These are phyloP conservation scores for Oscheius myriophilus DNA, from an alignment of 2,888 invertebrate genomes.

Conservation along the genomic window DNA sequence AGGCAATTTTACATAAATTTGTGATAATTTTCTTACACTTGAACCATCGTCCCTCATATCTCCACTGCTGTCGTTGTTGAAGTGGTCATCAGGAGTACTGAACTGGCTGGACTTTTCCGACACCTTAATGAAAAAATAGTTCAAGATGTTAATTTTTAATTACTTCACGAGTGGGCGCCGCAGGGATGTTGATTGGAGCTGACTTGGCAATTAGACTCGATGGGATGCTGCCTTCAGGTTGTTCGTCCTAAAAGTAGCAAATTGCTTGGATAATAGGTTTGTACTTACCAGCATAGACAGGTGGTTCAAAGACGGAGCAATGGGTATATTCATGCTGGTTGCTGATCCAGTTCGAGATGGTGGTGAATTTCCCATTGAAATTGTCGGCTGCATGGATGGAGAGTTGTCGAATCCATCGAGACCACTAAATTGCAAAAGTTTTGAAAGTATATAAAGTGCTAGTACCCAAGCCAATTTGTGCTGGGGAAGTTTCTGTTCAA, in stretches of 20 bases:
- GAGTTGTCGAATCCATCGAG: conserved; percentile 60
- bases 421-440: conserved; percentile 29
- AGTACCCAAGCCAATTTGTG: conserved; percentile 53
- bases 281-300: conserved; percentile 22
- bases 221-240: conserved; percentile 6
- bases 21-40: not conserved
- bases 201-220: conserved; percentile 27
- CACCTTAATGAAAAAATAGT: conserved; percentile 7
- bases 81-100: conserved; percentile 58
- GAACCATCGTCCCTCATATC: conserved; percentile 19
- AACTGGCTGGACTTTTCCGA: conserved; percentile 46
- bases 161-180: not conserved
- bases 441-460: not conserved
- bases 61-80: conserved; percentile 28
- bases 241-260: conserved; percentile 5
- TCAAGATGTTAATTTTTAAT: not conserved
- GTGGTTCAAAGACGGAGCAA: conserved; percentile 27
- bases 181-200: conserved; percentile 50
- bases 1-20: not conserved
- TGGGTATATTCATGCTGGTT: conserved; percentile 17
- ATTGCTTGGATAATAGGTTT: not conserved
- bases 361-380: conserved; percentile 46
- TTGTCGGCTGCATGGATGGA: conserved; percentile 42
- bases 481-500: conserved; percentile 57
- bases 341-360: conserved; percentile 36